phyloP scores from a whole-genome alignment of 1,140 invertebrate species.

The Caenorhabditis elegans region WBcel235 BX284603.4:4012501-4013000 shows the following conservation, averaged over 20 bases:
- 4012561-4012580: background rate
- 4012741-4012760: slow-evolving; percentile 48
- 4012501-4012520: no score
- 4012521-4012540: no score
- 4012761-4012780: slow-evolving; percentile 43
- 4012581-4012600: slow-evolving; percentile 24
- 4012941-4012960: no score
- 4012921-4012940: no score
- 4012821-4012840: background rate
- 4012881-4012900: background rate
- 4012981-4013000: slow-evolving; percentile 50
- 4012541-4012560: background rate
- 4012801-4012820: background rate
- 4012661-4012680: slow-evolving; percentile 44
- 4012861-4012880: background rate
- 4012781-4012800: background rate
- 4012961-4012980: slow-evolving; percentile 31
- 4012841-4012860: background rate
- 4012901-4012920: background rate
- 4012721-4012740: slow-evolving; percentile 47
- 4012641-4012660: slow-evolving; percentile 47
- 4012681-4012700: slow-evolving; percentile 48
- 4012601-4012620: slow-evolving; percentile 46
- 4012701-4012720: slow-evolving; percentile 50
- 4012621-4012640: slow-evolving; percentile 40